phyloP scores from a whole-genome alignment of 2,113 vertebrate species.

The Nesoenas mayeri region DNA sequence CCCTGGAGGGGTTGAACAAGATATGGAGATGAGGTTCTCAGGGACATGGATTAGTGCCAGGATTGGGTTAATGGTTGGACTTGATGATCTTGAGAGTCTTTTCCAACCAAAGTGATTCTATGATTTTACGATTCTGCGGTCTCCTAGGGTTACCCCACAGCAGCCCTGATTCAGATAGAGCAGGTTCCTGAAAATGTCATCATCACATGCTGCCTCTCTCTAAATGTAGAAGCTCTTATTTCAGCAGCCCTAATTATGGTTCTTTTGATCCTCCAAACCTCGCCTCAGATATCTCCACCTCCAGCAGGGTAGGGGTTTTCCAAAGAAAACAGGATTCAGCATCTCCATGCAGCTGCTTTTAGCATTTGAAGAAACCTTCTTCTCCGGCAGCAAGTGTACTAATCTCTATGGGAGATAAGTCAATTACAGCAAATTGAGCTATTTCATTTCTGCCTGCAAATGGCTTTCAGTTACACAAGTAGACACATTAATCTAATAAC shows the following conservation, averaged over 20 bases:
- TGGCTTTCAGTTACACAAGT: conserved; percentile 83
- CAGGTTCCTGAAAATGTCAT: neutral
- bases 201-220: fast-evolving
- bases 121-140: too few species aligned
- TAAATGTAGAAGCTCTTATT: neutral
- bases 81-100: too few species aligned
- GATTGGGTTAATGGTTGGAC: too few species aligned
- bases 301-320: neutral
- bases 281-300: neutral
- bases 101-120: too few species aligned
- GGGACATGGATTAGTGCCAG: too few species aligned
- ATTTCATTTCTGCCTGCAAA: conserved; percentile 84
- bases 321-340: conserved; percentile 23
- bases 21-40: too few species aligned
- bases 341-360: conserved; percentile 61
- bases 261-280: neutral
- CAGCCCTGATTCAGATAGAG: neutral
- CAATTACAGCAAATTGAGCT: conserved; percentile 86
- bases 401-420: conserved; percentile 83
- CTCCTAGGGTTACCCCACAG: fast-evolving
- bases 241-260: neutral
- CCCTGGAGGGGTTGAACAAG: too few species aligned
- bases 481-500: conserved; percentile 87
- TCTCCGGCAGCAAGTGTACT: conserved; percentile 74
- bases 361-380: conserved; percentile 72